Conservation (phyloP, 2,113 vertebrate species). For the Psammodynastes pulverulentus region DNA sequence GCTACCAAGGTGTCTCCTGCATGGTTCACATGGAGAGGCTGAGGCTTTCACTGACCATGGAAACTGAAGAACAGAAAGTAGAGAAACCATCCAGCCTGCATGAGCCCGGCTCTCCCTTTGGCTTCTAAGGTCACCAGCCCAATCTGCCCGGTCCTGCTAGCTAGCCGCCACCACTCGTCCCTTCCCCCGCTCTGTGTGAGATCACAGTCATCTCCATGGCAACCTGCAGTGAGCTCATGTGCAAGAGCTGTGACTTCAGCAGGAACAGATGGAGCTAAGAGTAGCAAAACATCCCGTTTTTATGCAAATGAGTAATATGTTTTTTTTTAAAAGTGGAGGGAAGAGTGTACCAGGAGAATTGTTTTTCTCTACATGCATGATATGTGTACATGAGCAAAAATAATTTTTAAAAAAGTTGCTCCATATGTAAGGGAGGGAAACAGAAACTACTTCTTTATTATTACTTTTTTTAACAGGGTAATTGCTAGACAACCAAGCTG, state of each 20-base stretch:
- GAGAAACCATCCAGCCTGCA: background rate
- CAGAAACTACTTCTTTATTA: background rate
- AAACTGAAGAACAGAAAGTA: background rate
- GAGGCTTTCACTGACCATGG: background rate
- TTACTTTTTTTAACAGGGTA: background rate
- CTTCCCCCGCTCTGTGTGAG: background rate
- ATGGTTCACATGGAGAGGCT: background rate
- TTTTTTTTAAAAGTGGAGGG: background rate
- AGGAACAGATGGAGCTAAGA: conserved; percentile 62
- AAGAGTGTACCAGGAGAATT: conserved; percentile 29
- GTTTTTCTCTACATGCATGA: background rate
- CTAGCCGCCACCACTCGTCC: background rate
- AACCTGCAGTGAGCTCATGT: conserved; percentile 58
- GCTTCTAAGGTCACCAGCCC: background rate
- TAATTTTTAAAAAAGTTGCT: conserved; percentile 13
- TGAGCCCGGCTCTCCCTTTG: background rate
- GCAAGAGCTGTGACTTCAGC: conserved; percentile 52
- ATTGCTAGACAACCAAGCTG: background rate
- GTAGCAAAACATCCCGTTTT: conserved; percentile 68
- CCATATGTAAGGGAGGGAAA: background rate
- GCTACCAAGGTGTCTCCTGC: background rate
- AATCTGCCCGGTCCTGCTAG: background rate
- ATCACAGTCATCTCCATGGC: conserved; percentile 51
- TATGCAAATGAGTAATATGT: conserved; percentile 62
- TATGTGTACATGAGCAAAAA: background rate